Conservation (phyloP, 2,888 invertebrate species). For the Auanema freiburgensis region DNA sequence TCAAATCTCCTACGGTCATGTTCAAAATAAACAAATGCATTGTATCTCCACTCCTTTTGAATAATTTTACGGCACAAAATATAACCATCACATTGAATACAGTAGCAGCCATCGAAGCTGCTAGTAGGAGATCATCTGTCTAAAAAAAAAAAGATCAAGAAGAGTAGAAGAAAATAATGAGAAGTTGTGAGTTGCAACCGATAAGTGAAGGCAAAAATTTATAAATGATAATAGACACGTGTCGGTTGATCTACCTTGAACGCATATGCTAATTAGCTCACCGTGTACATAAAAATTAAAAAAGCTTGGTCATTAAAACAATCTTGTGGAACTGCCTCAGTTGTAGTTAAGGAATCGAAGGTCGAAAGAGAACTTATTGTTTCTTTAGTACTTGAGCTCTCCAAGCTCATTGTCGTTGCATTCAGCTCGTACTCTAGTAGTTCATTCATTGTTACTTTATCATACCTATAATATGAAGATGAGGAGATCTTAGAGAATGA, state of each 20-base stretch:
- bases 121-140: slow-evolving; percentile 62
- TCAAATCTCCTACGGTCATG: slow-evolving; percentile 62
- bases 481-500: too few species aligned
- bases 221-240: slow-evolving; percentile 2
- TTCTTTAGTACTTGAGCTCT: too few species aligned
- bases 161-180: slow-evolving; percentile 1
- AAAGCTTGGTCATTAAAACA: slow-evolving; percentile 53
- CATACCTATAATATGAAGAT: too few species aligned
- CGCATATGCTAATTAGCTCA: slow-evolving; percentile 18
- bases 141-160: slow-evolving; percentile 20
- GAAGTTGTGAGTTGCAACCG: slow-evolving; percentile 5
- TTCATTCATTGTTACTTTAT: too few species aligned
- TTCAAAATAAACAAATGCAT: slow-evolving; percentile 64
- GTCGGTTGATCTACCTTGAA: not conserved
- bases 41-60: slow-evolving; percentile 60
- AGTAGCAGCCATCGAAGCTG: slow-evolving; percentile 61
- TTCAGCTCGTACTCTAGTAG: too few species aligned
- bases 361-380: too few species aligned
- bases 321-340: slow-evolving; percentile 21
- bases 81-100: slow-evolving; percentile 63
- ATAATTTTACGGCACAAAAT: slow-evolving; percentile 61
- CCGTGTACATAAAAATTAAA: slow-evolving; percentile 55
- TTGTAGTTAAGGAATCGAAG: not conserved
- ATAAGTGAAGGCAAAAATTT: not conserved
- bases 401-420: too few species aligned